A percentile compares a stretch with the other conserved stretches of the same genome.
phyloP scores from a whole-genome alignment of 2,888 invertebrate species.

The Eueremaeus valkanovi region DNA sequence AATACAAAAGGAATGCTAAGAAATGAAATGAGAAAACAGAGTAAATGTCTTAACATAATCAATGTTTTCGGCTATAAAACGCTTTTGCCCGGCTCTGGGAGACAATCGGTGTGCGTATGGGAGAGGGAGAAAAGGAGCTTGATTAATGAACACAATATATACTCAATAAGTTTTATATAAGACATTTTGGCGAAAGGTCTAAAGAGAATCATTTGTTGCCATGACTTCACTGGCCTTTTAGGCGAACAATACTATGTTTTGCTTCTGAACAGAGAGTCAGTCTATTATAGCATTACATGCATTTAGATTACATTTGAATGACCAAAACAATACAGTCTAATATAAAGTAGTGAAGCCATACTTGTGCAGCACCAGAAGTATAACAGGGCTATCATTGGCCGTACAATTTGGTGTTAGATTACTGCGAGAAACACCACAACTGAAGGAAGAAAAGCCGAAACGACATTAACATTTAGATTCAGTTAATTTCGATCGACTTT shows the following conservation, averaged over 20 bases:
- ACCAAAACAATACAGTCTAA: conserved; percentile 19
- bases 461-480: conserved; percentile 12
- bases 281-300: conserved; percentile 23
- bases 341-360: neutral
- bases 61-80: neutral
- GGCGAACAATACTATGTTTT: neutral
- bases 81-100: too few relatives aligned
- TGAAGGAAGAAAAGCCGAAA: neutral
- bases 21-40: neutral
- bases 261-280: neutral
- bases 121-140: neutral
- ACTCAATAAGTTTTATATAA: conserved; percentile 24
- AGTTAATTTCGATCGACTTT: conserved; percentile 32
- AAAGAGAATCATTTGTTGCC: conserved; percentile 36
- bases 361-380: neutral
- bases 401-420: neutral
- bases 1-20: neutral
- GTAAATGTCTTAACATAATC: conserved; percentile 12
- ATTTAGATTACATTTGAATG: conserved; percentile 29
- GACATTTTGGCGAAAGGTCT: conserved; percentile 29
- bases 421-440: neutral
- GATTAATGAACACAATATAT: conserved; percentile 32
- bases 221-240: conserved; percentile 15
- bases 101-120: too few relatives aligned
- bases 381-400: neutral